A percentile compares a stretch with the other conserved stretches of the same genome.
phyloP scores from a whole-genome alignment of 2,888 invertebrate genomes.

The Syritta pipiens region DNA sequence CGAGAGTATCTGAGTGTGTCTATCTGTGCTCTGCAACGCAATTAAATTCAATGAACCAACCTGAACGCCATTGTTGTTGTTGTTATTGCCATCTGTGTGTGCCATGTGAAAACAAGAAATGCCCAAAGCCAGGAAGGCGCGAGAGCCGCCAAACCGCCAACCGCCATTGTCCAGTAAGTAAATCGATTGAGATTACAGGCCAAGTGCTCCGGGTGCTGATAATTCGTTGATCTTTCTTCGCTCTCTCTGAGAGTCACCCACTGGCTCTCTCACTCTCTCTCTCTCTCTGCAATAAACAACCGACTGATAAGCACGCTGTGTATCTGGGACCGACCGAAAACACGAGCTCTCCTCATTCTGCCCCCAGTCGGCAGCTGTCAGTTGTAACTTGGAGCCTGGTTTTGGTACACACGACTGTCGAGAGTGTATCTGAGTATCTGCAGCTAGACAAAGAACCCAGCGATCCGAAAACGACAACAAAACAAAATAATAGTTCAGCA shows the following conservation, averaged over 20 bases:
- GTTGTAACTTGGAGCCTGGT: conserved; percentile 57
- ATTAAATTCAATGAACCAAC: conserved; percentile 53
- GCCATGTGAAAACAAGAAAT: conserved; percentile 31
- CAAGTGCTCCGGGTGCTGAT: conserved; percentile 45
- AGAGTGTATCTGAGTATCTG: too few species aligned
- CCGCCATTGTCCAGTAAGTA: not conserved
- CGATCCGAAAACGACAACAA: conserved; percentile 1
- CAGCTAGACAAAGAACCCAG: not conserved
- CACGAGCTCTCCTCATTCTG: conserved; percentile 61
- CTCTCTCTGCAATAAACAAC: conserved; percentile 44
- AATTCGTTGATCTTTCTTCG: conserved; percentile 59
- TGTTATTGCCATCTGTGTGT: conserved; percentile 11
- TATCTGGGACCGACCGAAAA: conserved; percentile 30
- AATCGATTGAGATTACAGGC: conserved; percentile 59
- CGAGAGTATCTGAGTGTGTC: not conserved
- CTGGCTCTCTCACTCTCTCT: not conserved
- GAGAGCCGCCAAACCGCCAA: conserved; percentile 15
- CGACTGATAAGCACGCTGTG: conserved; percentile 55
- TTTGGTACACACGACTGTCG: conserved; percentile 41
- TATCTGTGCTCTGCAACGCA: conserved; percentile 44
- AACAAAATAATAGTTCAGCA: conserved; percentile 4
- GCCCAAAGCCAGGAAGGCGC: conserved; percentile 9
- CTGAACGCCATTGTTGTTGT: conserved; percentile 1
- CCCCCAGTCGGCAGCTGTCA: conserved; percentile 41
- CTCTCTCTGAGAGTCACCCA: not conserved